phyloP scores from a whole-genome alignment of 2,888 invertebrate species.

The Zootermopsis nevadensis region DNA sequence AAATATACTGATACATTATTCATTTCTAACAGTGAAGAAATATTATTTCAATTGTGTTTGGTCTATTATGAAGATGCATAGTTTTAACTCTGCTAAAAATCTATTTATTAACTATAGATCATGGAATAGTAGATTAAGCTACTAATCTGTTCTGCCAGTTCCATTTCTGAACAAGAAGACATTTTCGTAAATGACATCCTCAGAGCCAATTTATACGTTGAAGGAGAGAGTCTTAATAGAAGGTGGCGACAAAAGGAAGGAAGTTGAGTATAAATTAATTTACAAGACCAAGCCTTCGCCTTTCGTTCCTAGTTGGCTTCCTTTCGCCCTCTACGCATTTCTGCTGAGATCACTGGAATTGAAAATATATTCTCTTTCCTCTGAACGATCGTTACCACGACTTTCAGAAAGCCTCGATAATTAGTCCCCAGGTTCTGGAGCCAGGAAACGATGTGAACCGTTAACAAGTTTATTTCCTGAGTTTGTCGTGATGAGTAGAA shows the following conservation, averaged over 20 bases:
- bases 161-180: neutral
- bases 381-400: neutral
- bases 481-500: too few species aligned
- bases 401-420: neutral
- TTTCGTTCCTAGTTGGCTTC: neutral
- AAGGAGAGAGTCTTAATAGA: neutral
- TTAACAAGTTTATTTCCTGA: too few species aligned
- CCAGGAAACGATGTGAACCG: too few species aligned
- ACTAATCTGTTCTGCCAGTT: neutral
- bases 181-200: neutral
- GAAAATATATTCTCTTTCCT: neutral
- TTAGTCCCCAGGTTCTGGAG: neutral
- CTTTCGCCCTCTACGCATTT: neutral
- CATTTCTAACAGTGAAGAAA: too few species aligned
- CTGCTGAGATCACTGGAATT: neutral
- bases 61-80: neutral
- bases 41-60: too few species aligned
- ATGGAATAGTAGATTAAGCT: neutral
- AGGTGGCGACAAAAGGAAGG: neutral
- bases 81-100: neutral
- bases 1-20: too few species aligned
- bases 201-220: conserved; percentile 3
- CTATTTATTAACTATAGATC: neutral
- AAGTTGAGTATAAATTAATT: neutral
- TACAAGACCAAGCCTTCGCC: neutral